Conservation (phyloP, 92 coral and sea anemone genomes). For the Parazoanthus darwini region DNA sequence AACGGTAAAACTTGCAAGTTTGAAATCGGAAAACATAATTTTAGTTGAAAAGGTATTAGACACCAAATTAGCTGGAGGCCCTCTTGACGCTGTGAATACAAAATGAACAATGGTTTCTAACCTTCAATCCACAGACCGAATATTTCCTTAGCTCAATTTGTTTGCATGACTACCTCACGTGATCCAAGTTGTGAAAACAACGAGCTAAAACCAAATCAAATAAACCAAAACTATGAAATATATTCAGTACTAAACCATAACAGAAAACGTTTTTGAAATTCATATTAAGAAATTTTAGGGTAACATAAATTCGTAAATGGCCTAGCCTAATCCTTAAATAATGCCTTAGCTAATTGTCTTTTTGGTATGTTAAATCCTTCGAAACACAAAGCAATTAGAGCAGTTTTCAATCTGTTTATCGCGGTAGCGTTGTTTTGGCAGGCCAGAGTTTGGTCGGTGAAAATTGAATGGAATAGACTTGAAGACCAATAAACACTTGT, state of each 20-base stretch:
- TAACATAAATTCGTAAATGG: not conserved
- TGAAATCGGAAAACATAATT: not conserved
- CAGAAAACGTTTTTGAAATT: not conserved
- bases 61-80: not conserved
- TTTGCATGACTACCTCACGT: slow-evolving; percentile 24
- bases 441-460: not conserved
- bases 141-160: not conserved
- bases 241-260: not conserved
- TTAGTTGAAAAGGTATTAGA: not conserved
- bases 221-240: not conserved
- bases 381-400: slow-evolving; percentile 11
- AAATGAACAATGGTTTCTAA: not conserved
- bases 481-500: slow-evolving; percentile 17
- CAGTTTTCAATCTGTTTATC: not conserved
- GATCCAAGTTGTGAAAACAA: not conserved
- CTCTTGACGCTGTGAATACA: not conserved
- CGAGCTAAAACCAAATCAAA: not conserved
- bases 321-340: not conserved
- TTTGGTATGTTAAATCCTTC: not conserved
- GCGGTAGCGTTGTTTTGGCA: not conserved
- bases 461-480: slow-evolving; percentile 17
- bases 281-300: not conserved
- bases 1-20: not conserved
- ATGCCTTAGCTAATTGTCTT: not conserved
- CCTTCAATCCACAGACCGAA: not conserved